Evolutionary conservation across 2,113 vertebrate species (phyloP).

Genomic region (Corvus moneduloides): DNA sequence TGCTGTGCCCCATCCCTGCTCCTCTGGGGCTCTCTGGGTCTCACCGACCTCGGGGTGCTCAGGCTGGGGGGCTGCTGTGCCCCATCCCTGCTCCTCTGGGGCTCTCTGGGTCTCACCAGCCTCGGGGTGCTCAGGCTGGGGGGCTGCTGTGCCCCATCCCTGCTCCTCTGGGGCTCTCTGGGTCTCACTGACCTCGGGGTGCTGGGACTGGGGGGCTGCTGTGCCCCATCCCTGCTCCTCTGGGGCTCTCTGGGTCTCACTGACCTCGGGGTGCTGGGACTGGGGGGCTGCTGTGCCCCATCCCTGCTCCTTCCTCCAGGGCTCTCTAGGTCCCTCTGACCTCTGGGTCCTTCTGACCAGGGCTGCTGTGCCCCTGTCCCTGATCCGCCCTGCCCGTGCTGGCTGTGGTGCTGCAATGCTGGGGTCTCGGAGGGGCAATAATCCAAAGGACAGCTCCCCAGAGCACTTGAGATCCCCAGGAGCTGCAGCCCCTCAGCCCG

Average conservation of each 20-base stretch:
- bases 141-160: background rate
- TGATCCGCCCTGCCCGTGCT: fast-evolving
- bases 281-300: background rate
- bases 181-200: background rate
- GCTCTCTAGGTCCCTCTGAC: fast-evolving
- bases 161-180: background rate
- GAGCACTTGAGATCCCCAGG: fast-evolving
- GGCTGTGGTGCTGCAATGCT: background rate
- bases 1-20: background rate
- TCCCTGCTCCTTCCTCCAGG: background rate
- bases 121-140: fast-evolving
- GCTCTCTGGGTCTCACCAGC: fast-evolving
- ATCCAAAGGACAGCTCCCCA: background rate
- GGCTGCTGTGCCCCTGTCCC: background rate
- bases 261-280: fast-evolving
- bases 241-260: no score
- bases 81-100: no score
- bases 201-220: fast-evolving
- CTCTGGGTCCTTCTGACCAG: background rate
- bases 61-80: no score
- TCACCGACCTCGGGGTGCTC: fast-evolving
- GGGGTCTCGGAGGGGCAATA: fast-evolving
- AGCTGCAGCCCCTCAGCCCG: background rate
- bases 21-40: no score
- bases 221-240: background rate